phyloP scores from a whole-genome alignment of 2,113 vertebrate genomes.

The Poeciliopsis prolifica region DNA sequence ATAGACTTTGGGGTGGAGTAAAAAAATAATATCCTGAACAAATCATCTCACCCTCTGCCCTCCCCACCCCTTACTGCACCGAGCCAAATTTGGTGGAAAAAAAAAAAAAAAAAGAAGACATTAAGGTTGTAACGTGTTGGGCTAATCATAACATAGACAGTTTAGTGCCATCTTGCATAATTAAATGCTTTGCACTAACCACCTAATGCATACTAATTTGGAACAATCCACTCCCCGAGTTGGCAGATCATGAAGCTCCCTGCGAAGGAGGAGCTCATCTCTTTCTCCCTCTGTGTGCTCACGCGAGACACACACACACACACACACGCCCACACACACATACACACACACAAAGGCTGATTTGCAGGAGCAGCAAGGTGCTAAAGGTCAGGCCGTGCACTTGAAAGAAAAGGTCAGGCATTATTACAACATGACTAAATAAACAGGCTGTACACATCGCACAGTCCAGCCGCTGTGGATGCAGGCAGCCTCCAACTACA shows the following conservation, averaged over 20 bases:
- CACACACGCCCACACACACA: background rate
- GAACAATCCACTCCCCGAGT: constrained; percentile 75
- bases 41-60: background rate
- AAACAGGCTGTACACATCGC: constrained; percentile 61
- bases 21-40: background rate
- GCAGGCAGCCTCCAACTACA: constrained; percentile 37
- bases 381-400: constrained; percentile 73
- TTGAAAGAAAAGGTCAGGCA: constrained; percentile 79
- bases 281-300: constrained; percentile 30
- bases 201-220: constrained; percentile 82
- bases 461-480: constrained; percentile 16
- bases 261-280: constrained; percentile 57
- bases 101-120: constrained; percentile 63
- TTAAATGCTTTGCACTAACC: constrained; percentile 79
- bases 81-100: background rate
- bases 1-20: background rate
- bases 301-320: background rate
- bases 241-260: constrained; percentile 74
- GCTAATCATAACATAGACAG: constrained; percentile 82
- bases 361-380: constrained; percentile 60
- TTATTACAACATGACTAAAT: constrained; percentile 79
- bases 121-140: constrained; percentile 77
- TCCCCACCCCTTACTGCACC: constrained; percentile 14
- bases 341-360: constrained; percentile 23
- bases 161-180: constrained; percentile 81